Conservation (phyloP, 23 tunicate genomes). For the Oikopleura vanhoeffeni region DNA sequence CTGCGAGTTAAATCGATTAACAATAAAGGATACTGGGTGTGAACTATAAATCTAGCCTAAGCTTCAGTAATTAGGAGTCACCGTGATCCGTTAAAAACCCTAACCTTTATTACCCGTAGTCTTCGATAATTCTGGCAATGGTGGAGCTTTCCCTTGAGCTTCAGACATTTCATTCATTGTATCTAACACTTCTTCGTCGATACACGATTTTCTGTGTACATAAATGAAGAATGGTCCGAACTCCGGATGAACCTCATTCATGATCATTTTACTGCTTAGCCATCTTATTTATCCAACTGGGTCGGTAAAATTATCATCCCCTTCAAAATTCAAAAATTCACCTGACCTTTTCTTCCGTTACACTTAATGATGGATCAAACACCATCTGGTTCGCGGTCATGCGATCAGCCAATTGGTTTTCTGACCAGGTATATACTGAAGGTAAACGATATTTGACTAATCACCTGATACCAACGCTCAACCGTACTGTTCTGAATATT, state of each 20-base stretch:
- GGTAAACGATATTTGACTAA: background rate
- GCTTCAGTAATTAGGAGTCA: too few relatives aligned
- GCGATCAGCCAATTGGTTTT: background rate
- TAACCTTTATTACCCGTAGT: too few relatives aligned
- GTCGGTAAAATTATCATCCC: background rate
- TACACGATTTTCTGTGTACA: background rate
- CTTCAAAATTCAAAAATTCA: background rate
- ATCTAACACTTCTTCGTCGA: background rate
- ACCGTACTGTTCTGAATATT: background rate
- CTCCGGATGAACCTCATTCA: background rate
- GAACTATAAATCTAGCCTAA: too few relatives aligned
- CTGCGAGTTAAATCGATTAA: too few relatives aligned
- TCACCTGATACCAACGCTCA: background rate
- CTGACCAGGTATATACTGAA: background rate
- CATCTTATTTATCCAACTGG: background rate
- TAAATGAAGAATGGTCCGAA: background rate
- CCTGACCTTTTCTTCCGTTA: background rate
- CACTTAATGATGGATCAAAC: background rate
- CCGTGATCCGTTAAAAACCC: too few relatives aligned
- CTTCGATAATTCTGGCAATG: too few relatives aligned
- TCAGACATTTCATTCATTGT: background rate
- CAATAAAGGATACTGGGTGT: too few relatives aligned
- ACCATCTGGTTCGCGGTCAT: background rate
- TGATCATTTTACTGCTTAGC: background rate
- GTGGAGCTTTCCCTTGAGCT: background rate